These are phyloP conservation scores for Mycalesis mineus DNA, from an alignment of 2,888 invertebrate species.

Conservation along the genomic window DNA sequence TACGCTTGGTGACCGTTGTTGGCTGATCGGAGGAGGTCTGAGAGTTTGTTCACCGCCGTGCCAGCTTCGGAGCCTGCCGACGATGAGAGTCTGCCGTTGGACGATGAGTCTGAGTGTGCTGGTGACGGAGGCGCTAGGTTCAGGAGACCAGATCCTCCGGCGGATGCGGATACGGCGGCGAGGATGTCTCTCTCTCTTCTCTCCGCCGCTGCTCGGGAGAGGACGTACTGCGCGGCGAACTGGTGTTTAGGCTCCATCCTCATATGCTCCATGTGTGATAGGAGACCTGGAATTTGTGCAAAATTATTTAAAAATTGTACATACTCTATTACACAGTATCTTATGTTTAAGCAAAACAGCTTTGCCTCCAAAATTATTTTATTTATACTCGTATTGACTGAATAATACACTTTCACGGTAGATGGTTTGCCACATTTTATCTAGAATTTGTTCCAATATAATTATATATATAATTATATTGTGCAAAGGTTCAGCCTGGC, in stretches of 20 bases:
- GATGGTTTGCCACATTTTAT: too few relatives aligned
- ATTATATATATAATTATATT: too few relatives aligned
- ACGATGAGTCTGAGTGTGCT: constrained; percentile 91
- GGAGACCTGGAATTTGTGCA: constrained; percentile 81
- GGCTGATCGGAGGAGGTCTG: constrained; percentile 78
- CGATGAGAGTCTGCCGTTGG: constrained; percentile 88
- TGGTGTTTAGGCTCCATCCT: constrained; percentile 97
- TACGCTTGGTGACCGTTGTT: constrained; percentile 83
- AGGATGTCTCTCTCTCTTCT: constrained; percentile 90
- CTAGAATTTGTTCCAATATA: too few relatives aligned
- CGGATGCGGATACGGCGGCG: constrained; percentile 81
- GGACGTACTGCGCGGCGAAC: constrained; percentile 95
- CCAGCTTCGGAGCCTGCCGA: constrained; percentile 88
- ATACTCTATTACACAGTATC: too few relatives aligned
- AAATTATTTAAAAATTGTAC: too few relatives aligned
- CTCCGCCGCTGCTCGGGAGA: constrained; percentile 93
- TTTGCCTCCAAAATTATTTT: too few relatives aligned
- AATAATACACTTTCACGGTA: too few relatives aligned
- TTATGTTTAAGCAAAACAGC: too few relatives aligned
- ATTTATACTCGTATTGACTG: too few relatives aligned
- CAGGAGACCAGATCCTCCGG: constrained; percentile 80
- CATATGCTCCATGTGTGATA: constrained; percentile 98
- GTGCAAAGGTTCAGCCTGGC: too few relatives aligned
- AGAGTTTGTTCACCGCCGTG: constrained; percentile 79
- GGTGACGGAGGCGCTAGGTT: constrained; percentile 90